Base-by-base conservation (phyloP, 2,888 invertebrate genomes). In the Philopedon plagiatum region DNA sequence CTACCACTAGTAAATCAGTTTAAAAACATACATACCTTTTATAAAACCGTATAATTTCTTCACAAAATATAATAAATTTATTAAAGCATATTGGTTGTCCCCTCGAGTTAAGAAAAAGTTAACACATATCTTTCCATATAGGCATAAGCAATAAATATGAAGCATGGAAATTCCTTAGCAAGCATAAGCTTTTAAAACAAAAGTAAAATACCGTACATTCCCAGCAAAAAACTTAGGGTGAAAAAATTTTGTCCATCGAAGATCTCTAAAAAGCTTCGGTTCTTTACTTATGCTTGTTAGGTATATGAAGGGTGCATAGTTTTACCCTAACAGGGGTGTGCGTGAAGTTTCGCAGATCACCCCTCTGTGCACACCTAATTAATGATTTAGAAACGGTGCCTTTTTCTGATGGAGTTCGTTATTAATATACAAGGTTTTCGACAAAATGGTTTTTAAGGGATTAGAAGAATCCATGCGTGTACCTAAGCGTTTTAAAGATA, bases 331-430 rank as follows among this genome's bases (percentile, higher is more conserved):
- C n/a, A 29, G 18, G 51, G 51, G 29, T 54, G 29, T 1, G 15
- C 13, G 29, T 29, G 18, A 54, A 29, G 51, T 9, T 29, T 54
- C 9, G 29, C 29, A 54, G 26, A 54, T 54, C 51, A 54, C 51
- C 51, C 51, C 51, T 54, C 51, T 54, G n/a, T n/a, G 15, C 51
- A 29, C 51, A 29, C 51, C 29, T 54, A 54, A 54, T 54, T 54
- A 54, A 54, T 54, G 51, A 9, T 54, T 54, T 54, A 54, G 51
- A 54, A 18, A 54, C 51, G 51, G 51, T 29, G 15, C 51, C 29
- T 29, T 54, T 29, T 54, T 54, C 29, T 15, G 15, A 54, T 54
- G 51, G 13, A 26, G 23, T 23, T 26, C 51, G 26, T 54, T 54
- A 54, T 26, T 23, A 23, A 19, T 44, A 19, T 44, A 19, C 9